Percentiles rank a stretch among this genome's conserved stretches.
Conservation (phyloP, 2,113 vertebrate genomes). For the Nanorana parkeri region DNA sequence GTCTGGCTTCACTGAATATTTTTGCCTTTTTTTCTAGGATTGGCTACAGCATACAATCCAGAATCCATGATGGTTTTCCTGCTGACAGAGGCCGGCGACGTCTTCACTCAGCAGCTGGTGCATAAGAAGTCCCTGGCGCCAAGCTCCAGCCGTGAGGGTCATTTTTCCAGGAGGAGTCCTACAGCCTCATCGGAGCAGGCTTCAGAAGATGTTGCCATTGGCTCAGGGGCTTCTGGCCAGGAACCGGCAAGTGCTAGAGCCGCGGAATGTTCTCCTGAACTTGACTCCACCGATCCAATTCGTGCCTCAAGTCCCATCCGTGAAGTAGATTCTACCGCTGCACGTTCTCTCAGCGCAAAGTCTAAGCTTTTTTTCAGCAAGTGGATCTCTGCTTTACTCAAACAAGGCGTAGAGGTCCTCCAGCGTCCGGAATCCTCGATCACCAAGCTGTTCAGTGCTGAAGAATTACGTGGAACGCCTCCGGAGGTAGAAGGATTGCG, state of each 20-base stretch:
- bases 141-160: neutral
- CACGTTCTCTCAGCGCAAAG: neutral
- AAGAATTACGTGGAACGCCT: fast-evolving
- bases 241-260: fast-evolving
- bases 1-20: neutral
- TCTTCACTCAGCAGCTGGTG: constrained; percentile 82
- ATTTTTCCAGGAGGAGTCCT: neutral
- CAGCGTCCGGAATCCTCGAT: constrained; percentile 59
- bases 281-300: neutral
- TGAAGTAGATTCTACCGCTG: neutral
- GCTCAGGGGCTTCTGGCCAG: neutral
- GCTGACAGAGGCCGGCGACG: constrained; percentile 81
- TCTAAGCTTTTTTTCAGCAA: constrained; percentile 55
- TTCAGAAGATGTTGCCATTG: neutral
- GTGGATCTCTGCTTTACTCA: constrained; percentile 66
- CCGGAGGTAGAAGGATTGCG: neutral
- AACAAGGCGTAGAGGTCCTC: fast-evolving
- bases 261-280: neutral
- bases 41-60: constrained; percentile 62
- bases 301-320: fast-evolving
- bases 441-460: constrained; percentile 49
- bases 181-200: neutral
- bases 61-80: constrained; percentile 78
- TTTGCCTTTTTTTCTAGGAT: constrained; percentile 62
- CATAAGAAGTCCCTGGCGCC: fast-evolving